Conservation (phyloP, 2,113 vertebrate species). For the Alaudala cheleensis region DNA sequence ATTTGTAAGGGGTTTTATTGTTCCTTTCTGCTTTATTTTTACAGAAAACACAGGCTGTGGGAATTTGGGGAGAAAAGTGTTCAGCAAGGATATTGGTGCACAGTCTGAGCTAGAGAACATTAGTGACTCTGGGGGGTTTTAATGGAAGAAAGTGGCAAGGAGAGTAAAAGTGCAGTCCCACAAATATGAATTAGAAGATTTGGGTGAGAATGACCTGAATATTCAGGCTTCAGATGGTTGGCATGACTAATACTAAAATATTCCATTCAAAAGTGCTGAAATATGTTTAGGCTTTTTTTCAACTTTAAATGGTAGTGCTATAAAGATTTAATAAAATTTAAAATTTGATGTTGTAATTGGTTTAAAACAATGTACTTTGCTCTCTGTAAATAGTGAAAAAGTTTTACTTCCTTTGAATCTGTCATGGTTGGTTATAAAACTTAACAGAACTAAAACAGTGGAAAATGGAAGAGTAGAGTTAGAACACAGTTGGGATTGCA, state of each 20-base stretch:
- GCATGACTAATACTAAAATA: neutral
- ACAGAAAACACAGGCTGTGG: neutral
- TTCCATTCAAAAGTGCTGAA: neutral
- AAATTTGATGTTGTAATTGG: neutral
- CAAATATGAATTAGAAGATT: neutral
- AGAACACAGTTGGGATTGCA: neutral
- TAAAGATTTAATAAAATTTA: neutral
- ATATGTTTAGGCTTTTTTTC: neutral
- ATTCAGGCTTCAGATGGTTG: neutral
- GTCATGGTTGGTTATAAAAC: neutral
- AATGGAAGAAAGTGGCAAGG: neutral
- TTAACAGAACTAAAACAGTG: neutral
- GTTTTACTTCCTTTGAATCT: neutral
- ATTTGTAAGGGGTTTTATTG: neutral
- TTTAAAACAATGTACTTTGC: neutral
- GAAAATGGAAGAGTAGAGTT: neutral
- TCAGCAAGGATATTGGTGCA: neutral
- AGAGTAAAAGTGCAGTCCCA: neutral
- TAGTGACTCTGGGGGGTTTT: neutral
- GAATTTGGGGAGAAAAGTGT: neutral
- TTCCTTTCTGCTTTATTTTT: conserved; percentile 31
- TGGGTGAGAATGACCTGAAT: neutral
- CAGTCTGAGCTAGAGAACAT: neutral
- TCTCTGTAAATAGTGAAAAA: neutral
- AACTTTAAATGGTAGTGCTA: neutral